Percentiles rank a stretch among this genome's conserved stretches.
phyloP scores from a whole-genome alignment of 2,113 vertebrate species.

The Leucoraja erinaceus region DNA sequence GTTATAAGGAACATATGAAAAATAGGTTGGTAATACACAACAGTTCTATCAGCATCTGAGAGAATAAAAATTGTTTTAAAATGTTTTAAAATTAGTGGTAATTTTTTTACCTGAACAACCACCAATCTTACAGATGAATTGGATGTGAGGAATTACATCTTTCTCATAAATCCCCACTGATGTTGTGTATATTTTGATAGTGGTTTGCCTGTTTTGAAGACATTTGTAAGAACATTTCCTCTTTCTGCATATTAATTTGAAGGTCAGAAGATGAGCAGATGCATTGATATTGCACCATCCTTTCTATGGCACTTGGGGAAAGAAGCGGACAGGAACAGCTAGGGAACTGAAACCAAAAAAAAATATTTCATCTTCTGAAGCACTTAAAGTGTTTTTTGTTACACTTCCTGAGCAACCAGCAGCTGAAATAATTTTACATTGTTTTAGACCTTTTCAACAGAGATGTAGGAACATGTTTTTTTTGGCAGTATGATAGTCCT shows the following conservation, averaged over 20 bases:
- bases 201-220: background rate
- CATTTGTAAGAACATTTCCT: background rate
- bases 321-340: background rate
- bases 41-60: background rate
- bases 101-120: background rate
- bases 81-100: too few relatives aligned
- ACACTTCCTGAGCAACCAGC: conserved; percentile 50
- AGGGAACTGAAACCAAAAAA: background rate
- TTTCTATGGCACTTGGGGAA: conserved; percentile 15
- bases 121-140: background rate
- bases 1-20: background rate
- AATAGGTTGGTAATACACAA: background rate
- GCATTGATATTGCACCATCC: background rate
- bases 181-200: background rate
- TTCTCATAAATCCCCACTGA: background rate
- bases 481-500: conserved; percentile 46
- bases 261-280: background rate
- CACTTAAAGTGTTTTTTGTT: conserved; percentile 48
- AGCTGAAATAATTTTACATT: conserved; percentile 60
- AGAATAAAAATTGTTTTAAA: background rate
- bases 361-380: conserved; percentile 41
- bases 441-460: conserved; percentile 45
- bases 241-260: background rate
- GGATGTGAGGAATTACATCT: background rate
- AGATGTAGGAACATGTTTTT: conserved; percentile 46